Percentiles rank a stretch among this genome's conserved stretches.
Evolutionary conservation across 37 sponge, comb jelly and placozoan genomes (phyloP).

Genomic region (Dysidea cf. avara): DNA sequence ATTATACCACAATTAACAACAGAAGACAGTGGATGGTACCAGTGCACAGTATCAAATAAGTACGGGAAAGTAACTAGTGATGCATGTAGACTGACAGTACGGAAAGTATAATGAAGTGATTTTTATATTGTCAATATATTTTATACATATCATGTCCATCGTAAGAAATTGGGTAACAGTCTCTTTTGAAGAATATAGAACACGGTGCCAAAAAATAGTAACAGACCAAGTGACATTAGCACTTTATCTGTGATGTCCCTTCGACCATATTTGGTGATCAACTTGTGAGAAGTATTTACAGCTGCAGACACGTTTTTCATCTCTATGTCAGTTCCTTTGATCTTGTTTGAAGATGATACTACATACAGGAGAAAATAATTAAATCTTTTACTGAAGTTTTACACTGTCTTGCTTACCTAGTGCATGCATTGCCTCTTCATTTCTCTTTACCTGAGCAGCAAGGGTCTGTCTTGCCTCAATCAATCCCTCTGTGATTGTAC

Average conservation of each 20-base stretch:
- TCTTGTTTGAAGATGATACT: conserved; percentile 35
- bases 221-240: conserved; percentile 50
- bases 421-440: conserved; percentile 31
- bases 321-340: conserved; percentile 39
- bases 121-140: too few relatives aligned
- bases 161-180: too few relatives aligned
- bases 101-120: too few relatives aligned
- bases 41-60: too few relatives aligned
- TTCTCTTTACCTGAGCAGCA: conserved; percentile 32
- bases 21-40: too few relatives aligned
- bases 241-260: conserved; percentile 71
- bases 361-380: background rate
- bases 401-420: conserved; percentile 25
- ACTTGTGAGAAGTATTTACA: conserved; percentile 15
- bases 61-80: too few relatives aligned
- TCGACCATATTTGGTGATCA: conserved; percentile 58
- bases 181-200: conserved; percentile 63
- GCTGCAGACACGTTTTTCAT: conserved; percentile 51
- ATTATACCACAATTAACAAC: too few relatives aligned
- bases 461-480: conserved; percentile 47
- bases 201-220: conserved; percentile 61
- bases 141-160: too few relatives aligned
- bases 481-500: conserved; percentile 52
- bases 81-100: too few relatives aligned
- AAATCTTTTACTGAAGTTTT: background rate